Conservation (phyloP, 2,888 invertebrate species). For the Oligia strigilis region DNA sequence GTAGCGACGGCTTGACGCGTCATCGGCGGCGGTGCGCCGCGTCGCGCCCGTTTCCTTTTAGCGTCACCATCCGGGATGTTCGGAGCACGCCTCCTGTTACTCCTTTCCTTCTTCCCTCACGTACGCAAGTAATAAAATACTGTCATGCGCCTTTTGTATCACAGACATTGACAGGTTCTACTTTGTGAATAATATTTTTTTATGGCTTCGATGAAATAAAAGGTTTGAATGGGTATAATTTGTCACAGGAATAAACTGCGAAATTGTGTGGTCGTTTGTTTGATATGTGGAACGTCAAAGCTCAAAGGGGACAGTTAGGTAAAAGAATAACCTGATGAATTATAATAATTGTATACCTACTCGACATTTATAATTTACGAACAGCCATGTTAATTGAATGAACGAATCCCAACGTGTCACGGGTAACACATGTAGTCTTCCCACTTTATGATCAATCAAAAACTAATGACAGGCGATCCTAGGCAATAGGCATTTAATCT, state of each 20-base stretch:
- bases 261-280: not conserved
- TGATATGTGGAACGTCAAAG: not conserved
- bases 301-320: not conserved
- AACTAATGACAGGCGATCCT: not conserved
- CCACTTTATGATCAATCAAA: not conserved
- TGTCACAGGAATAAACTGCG: not conserved
- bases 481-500: not conserved
- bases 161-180: slow-evolving; percentile 39
- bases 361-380: not conserved
- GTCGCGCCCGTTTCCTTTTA: slow-evolving; percentile 76
- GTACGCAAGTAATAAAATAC: slow-evolving; percentile 60
- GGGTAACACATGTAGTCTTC: not conserved
- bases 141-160: slow-evolving; percentile 38
- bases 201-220: slow-evolving; percentile 13
- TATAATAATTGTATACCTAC: not conserved
- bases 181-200: slow-evolving; percentile 38
- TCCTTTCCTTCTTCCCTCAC: slow-evolving; percentile 77
- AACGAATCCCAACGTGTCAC: not conserved
- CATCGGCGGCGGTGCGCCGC: slow-evolving; percentile 53
- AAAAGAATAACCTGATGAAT: not conserved
- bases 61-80: slow-evolving; percentile 80
- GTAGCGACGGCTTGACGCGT: slow-evolving; percentile 59
- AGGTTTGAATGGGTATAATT: not conserved
- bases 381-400: not conserved
- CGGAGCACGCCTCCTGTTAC: slow-evolving; percentile 73